Percentiles rank a stretch among this genome's conserved stretches.
Evolutionary conservation across 53 echinoderm and acorn worm species (phyloP).

Genomic region (Astropecten irregularis): DNA sequence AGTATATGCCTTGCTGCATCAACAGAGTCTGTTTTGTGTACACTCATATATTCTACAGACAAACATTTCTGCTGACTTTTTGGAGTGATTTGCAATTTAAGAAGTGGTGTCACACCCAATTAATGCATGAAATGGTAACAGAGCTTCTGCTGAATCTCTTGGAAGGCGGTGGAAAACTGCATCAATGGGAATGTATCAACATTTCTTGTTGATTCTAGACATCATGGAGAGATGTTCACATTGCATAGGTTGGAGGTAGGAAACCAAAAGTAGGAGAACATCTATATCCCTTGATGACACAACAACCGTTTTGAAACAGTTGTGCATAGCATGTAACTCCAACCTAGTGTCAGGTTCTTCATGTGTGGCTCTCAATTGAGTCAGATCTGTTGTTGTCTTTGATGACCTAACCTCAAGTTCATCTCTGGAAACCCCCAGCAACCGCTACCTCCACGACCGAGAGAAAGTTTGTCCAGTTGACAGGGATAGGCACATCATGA

Average conservation of each 20-base stretch:
- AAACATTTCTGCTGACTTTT: constrained; percentile 25
- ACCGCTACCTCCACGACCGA: background rate
- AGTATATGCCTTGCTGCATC: background rate
- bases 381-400: too few species aligned
- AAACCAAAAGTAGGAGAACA: too few species aligned
- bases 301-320: too few species aligned
- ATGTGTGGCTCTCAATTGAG: too few species aligned
- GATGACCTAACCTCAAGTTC: background rate
- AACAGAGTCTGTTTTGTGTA: background rate
- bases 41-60: constrained; percentile 8
- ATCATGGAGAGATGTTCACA: background rate
- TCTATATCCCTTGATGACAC: too few species aligned
- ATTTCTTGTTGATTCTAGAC: background rate
- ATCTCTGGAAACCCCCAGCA: background rate
- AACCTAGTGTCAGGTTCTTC: too few species aligned
- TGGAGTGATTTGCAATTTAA: constrained; percentile 1
- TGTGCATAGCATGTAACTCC: constrained; percentile 9
- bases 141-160: background rate
- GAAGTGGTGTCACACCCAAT: constrained; percentile 50
- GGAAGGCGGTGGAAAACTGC: background rate
- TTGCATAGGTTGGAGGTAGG: too few species aligned
- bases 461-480: constrained; percentile 15
- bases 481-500: constrained; percentile 10
- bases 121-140: background rate
- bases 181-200: too few species aligned